These are phyloP conservation scores for Lampris incognitus DNA, from an alignment of 2,113 vertebrate species.

Conservation along the genomic window DNA sequence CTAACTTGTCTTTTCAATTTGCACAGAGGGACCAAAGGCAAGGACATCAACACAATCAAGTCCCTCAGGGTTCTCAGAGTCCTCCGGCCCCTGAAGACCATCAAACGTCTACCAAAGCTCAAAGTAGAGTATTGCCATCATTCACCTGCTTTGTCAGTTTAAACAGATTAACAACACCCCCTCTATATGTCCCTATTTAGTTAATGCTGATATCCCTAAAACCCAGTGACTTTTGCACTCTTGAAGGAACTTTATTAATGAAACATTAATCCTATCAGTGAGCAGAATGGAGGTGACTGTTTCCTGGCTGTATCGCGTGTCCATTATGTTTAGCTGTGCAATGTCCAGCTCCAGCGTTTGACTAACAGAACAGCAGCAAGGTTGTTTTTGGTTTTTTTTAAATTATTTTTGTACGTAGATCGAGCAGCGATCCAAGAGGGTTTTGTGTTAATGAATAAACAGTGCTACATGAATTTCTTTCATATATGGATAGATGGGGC, in stretches of 20 bases:
- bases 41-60: constrained; percentile 99
- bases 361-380: too few species aligned
- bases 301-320: too few species aligned
- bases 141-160: constrained; percentile 4
- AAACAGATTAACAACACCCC: too few species aligned
- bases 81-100: constrained; percentile 95
- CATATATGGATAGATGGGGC: too few species aligned
- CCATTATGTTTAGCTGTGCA: too few species aligned
- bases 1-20: constrained; percentile 69
- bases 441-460: too few species aligned
- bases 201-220: not conserved
- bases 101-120: constrained; percentile 95
- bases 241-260: not conserved
- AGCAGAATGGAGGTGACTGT: not conserved
- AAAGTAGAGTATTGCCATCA: constrained; percentile 83
- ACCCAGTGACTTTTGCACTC: not conserved
- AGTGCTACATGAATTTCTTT: too few species aligned
- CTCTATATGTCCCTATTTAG: not conserved
- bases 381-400: too few species aligned
- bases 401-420: too few species aligned
- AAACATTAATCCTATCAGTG: not conserved
- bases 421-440: too few species aligned
- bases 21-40: constrained; percentile 95
- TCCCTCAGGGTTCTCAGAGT: constrained; percentile 95
- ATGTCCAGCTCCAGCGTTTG: too few species aligned